A percentile compares a stretch with the other conserved stretches of the same genome.
phyloP scores from a whole-genome alignment of 1,140 invertebrate genomes.

The Colletes gigas region DNA sequence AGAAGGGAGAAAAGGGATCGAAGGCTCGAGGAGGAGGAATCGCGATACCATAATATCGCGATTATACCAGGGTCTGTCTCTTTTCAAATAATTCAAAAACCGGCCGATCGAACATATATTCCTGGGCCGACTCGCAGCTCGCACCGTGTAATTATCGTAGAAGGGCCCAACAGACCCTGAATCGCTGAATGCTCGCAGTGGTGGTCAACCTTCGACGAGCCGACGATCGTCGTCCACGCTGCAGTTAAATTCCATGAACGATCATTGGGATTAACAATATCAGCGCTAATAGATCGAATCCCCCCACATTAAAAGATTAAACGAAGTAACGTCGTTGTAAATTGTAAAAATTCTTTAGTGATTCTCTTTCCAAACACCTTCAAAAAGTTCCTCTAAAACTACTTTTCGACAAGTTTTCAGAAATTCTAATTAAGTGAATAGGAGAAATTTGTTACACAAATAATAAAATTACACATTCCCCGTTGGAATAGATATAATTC shows the following conservation, averaged over 20 bases:
- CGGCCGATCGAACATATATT: constrained; percentile 81
- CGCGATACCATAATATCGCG: constrained; percentile 80
- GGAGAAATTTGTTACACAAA: too few relatives aligned
- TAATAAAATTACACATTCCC: too few relatives aligned
- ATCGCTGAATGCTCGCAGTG: constrained; percentile 77
- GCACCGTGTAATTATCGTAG: constrained; percentile 81
- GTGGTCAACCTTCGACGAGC: constrained; percentile 71
- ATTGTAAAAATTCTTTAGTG: too few relatives aligned
- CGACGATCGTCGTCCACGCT: constrained; percentile 8
- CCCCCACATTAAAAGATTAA: too few relatives aligned
- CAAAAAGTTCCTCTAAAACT: too few relatives aligned
- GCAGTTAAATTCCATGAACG: constrained; percentile 37
- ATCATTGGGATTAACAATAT: constrained; percentile 53
- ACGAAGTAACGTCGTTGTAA: too few relatives aligned
- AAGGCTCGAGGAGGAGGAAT: constrained; percentile 68
- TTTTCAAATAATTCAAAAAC: constrained; percentile 82
- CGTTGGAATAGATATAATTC: too few relatives aligned
- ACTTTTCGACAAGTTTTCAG: too few relatives aligned
- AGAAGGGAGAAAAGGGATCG: constrained; percentile 63
- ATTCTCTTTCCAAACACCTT: too few relatives aligned
- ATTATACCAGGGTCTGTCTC: constrained; percentile 78
- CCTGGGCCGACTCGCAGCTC: constrained; percentile 76
- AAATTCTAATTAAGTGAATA: too few relatives aligned
- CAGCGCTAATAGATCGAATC: constrained; percentile 48
- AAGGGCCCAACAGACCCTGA: constrained; percentile 74